A percentile compares a stretch with the other conserved stretches of the same genome.
phyloP scores from a whole-genome alignment of 2,113 vertebrate genomes.

The Cryptotis parvus region DNA sequence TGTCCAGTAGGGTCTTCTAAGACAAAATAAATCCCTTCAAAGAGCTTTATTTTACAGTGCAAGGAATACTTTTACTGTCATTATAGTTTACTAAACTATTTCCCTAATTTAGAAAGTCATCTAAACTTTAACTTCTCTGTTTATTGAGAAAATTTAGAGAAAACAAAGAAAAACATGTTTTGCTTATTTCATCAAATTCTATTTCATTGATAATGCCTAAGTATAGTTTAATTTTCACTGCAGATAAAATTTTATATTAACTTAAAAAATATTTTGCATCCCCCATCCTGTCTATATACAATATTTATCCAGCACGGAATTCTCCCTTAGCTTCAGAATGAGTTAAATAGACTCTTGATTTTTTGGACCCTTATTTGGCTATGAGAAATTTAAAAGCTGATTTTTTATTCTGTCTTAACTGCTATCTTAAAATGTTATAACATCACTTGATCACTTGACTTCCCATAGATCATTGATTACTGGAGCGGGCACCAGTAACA shows the following conservation, averaged over 20 bases:
- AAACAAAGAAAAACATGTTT: slow-evolving; percentile 25
- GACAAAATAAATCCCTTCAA: slow-evolving; percentile 55
- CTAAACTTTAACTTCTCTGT: slow-evolving; percentile 34
- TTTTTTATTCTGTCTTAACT: slow-evolving; percentile 9
- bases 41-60: slow-evolving; percentile 65
- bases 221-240: background rate
- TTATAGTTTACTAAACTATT: slow-evolving; percentile 16
- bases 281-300: fast-evolving
- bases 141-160: slow-evolving; percentile 26
- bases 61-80: slow-evolving; percentile 57
- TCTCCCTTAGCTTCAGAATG: background rate
- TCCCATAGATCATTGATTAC: too few species aligned
- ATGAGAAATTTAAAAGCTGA: background rate
- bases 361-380: background rate
- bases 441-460: slow-evolving; percentile 43
- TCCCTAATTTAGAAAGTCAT: slow-evolving; percentile 33
- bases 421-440: background rate
- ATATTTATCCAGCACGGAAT: background rate
- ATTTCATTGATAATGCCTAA: slow-evolving; percentile 51
- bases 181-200: slow-evolving; percentile 1
- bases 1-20: slow-evolving; percentile 60
- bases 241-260: too few species aligned
- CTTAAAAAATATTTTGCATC: too few species aligned
- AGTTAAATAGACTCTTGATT: background rate
- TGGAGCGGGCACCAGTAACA: too few species aligned